A percentile compares a stretch with the other conserved stretches of the same genome.
Conservation (phyloP, 2,888 invertebrate genomes). For the Eudasyphora cyanicolor region DNA sequence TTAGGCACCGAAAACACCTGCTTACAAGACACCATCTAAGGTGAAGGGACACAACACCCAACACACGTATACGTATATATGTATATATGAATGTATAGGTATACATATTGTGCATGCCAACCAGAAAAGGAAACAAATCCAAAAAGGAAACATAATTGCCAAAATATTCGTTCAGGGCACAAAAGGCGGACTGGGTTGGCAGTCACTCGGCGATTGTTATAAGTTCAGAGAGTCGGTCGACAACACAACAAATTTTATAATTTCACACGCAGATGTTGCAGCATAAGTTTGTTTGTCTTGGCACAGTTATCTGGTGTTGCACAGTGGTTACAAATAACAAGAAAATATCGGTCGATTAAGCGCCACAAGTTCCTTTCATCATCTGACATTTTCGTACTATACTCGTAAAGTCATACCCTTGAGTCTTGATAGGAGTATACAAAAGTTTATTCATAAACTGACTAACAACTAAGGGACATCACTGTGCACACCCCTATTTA, state of each 20-base stretch:
- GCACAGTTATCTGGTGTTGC: not conserved
- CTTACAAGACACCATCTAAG: not conserved
- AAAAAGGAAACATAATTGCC: slow-evolving; percentile 20
- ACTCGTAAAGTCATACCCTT: no score
- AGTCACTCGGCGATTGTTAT: slow-evolving; percentile 26
- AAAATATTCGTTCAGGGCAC: slow-evolving; percentile 9
- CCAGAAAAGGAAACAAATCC: not conserved
- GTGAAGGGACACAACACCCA: not conserved
- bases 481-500: no score
- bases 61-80: not conserved
- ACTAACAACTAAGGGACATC: no score
- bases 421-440: no score
- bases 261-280: slow-evolving; percentile 29
- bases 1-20: slow-evolving; percentile 3
- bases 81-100: no score
- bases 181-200: slow-evolving; percentile 15
- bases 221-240: slow-evolving; percentile 16
- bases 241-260: slow-evolving; percentile 6
- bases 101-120: not conserved
- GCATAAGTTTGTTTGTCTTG: not conserved
- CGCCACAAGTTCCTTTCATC: no score
- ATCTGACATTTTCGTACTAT: no score
- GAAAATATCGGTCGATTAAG: no score
- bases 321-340: not conserved
- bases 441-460: no score